Base-by-base conservation (phyloP, 1,140 invertebrate species). In the Heliconius eleuchia region DNA sequence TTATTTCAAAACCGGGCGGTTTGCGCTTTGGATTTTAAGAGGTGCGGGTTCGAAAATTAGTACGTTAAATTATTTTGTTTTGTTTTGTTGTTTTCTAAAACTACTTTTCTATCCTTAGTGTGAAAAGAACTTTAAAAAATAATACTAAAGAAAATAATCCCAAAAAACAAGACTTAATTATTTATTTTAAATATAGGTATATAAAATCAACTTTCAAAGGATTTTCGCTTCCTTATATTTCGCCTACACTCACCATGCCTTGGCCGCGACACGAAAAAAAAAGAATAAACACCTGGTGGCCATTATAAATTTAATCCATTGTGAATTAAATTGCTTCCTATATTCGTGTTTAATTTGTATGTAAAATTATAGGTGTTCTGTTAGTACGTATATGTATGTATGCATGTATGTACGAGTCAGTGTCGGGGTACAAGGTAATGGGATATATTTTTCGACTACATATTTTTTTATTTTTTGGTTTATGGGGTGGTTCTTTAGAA, bases 291-390 rank as follows among this genome's bases (percentile, higher is more conserved):
- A 82, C 79, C 80, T 82, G 83, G 80, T 80, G 74, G 71, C 80
- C 83, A 84, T 82, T 83, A 82, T 78, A 82, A 81, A 74, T 82
- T 85, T 79, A 85, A 86, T 82, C 85, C 84, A 84, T 85, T 84
- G 85, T 84, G 79, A 85, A 82, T 82, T 83, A 83, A 85, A 88
- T 86, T 84, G 85, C 86, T 88, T 88, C 86, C 86, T 86, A 83
- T 77, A 88, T 81, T 82, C 85, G 80, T 80, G 80, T 80, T 85
- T 83, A 86, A 79, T 72, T 39, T 72, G 19, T 39, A 72, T 30
- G 27, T 72, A n/a, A 72, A 72, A 72, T 78, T 80, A 80, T 79
- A 78, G 72, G 71, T 72, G 71, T 72, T 42, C 23, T 66, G 23
- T 72, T 73, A 71, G 71, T 73, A 52, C n/a, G 57, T 23, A 23